Base-by-base conservation (phyloP, 2,888 invertebrate genomes). In the Proisotoma minuta region DNA sequence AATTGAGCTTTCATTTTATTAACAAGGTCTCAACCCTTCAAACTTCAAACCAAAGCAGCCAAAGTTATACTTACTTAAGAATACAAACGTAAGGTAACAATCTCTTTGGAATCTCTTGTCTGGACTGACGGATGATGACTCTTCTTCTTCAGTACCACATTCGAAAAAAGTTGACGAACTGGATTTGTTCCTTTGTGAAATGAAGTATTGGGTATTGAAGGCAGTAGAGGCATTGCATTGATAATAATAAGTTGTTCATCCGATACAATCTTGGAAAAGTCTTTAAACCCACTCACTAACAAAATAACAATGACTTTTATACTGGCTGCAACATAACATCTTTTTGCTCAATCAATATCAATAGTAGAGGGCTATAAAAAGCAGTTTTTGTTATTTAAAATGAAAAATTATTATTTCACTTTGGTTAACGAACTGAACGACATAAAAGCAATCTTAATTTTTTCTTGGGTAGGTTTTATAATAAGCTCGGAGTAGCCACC, bases 361-460 rank as follows among this genome's bases (percentile, higher is more conserved):
- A n/a, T n/a, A n/a, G n/a, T n/a, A n/a, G n/a, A n/a, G n/a, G 43
- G 18, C 43, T 43, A 15, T 34, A 15, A 34, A 34, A 34, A 34
- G n/a, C n/a, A n/a, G n/a, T 34, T 34, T 8, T 10, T 34, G 34
- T 15, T 4, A 43, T 18, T 18, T 5, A n/a, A 43, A 43, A 43
- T 43, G 18, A 5, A 43, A 43, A 5, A n/a, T n/a, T n/a, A n/a
- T 20, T 20, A 43, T 43, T 43, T 43, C 43, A 43, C 18, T 43
- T 43, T 43, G 43, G 43, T 43, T 43, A 43, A 43, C 43, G 43
- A 43, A 43, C 43, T 43, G 43, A 43, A n/a, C n/a, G n/a, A n/a
- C 43, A 18, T 43, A 43, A 43, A 43, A 43, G 18, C 20, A 5
- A 43, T 18, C 18, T 5, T 43, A 43, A 43, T 43, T 20, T 20